Evolutionary conservation across 2,888 invertebrate species (phyloP), one percentile per base, ranked within the genome.

Genomic region (Ischnura elegans): DNA sequence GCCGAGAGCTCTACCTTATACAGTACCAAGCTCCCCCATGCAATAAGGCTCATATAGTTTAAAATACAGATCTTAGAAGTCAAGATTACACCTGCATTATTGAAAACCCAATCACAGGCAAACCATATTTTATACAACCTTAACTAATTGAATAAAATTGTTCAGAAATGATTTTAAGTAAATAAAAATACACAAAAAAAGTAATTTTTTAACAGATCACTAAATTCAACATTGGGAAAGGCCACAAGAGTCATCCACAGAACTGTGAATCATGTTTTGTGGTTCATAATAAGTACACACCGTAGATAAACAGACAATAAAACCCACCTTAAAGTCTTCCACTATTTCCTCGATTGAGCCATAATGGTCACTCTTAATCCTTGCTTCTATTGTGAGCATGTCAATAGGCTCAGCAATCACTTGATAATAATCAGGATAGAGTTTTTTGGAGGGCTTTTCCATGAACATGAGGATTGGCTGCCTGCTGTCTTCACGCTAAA

Each of bases 381-480:
- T 99, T 94, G 97, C 97, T 95, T 99, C 99, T 95, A 99, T 99
- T 93, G 98, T 98, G 94, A 98, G 97, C 98, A 99, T 98, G 96
- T 99, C 99, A 93, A 99, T 99, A 0, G 99, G 99, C 95, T 98
- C 98, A 51, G 98, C 97, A 94, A 99, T 99, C 0, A 99, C 98
- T 96, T 98, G 98, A 96, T 99, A 99, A 96, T 99, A 99, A 95
- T 99, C 99, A 0, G 99, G 99, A 95, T 99, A 99, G 55, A 98
- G 96, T 95, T 99, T 99, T 95, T 98, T 98, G 47, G 99, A 99
- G 0, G 99, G 99, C 95, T 99, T 98, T 96, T 99, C 99, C 98
- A 99, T 98, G 95, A 99, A 99, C 95, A 98, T 97, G 94, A 98
- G 96, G 96, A 99, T 98, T 0, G 99, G 98, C 95, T 98, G 97